These are phyloP conservation scores for Alviniconcha marisindica DNA, from an alignment of 1,140 invertebrate genomes.

Conservation along the genomic window DNA sequence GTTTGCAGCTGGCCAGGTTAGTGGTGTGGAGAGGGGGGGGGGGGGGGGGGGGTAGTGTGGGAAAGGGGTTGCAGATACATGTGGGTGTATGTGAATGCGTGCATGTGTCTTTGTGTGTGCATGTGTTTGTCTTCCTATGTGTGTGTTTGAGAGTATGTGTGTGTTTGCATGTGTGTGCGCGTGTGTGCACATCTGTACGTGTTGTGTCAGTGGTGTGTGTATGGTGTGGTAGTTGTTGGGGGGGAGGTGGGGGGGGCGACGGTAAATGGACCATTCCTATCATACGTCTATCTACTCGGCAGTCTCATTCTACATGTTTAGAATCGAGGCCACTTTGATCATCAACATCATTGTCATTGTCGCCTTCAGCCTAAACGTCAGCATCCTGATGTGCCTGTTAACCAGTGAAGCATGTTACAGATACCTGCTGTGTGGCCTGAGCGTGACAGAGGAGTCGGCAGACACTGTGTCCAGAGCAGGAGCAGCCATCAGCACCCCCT, in stretches of 20 bases:
- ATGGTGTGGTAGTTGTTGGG: constrained; percentile 65
- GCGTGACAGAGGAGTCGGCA: constrained; percentile 61
- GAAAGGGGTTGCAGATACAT: no score
- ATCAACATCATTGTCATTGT: no score
- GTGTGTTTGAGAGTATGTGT: not conserved
- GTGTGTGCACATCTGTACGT: constrained; percentile 32
- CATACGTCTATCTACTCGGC: no score
- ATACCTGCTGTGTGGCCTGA: constrained; percentile 71
- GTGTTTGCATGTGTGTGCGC: not conserved
- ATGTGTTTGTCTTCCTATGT: not conserved
- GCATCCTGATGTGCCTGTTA: no score
- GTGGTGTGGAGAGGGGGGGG: no score
- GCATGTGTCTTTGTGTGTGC: not conserved
- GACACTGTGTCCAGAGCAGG: constrained; percentile 27
- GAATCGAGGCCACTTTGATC: no score
- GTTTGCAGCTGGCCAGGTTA: constrained; percentile 77
- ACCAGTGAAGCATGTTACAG: constrained; percentile 53
- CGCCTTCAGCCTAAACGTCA: no score
- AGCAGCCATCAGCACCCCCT: constrained; percentile 40
- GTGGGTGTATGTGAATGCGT: no score
- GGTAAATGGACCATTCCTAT: no score
- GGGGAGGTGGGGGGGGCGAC: constrained; percentile 69
- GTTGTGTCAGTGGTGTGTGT: constrained; percentile 49
- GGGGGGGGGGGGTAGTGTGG: no score
- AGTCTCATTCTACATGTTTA: no score